A percentile compares a stretch with the other conserved stretches of the same genome.
Evolutionary conservation across 2,888 invertebrate genomes (phyloP).

Genomic region (Campoletis raptor): DNA sequence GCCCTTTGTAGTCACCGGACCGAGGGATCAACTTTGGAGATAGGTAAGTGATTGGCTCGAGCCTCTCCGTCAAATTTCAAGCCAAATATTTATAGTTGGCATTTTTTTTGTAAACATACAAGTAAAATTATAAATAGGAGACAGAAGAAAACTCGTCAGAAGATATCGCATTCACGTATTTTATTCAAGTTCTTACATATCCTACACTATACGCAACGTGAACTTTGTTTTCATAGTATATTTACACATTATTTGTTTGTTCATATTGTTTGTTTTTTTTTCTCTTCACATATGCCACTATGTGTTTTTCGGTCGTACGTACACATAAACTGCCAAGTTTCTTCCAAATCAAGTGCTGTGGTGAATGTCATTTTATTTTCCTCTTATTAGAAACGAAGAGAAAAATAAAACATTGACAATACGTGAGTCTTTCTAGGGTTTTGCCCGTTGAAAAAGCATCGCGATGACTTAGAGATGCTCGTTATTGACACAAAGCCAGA

Average conservation of each 20-base stretch:
- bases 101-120: not conserved
- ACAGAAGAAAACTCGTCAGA: conserved; percentile 6
- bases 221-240: conserved; percentile 55
- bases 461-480: conserved; percentile 5
- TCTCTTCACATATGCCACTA: conserved; percentile 29
- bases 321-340: conserved; percentile 21
- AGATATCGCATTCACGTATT: conserved; percentile 55
- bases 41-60: not conserved
- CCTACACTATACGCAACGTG: conserved; percentile 63
- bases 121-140: not conserved
- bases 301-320: conserved; percentile 43
- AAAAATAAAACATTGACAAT: not conserved
- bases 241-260: conserved; percentile 65
- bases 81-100: not conserved
- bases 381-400: not conserved
- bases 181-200: conserved; percentile 68
- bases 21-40: not conserved
- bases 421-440: not conserved
- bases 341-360: conserved; percentile 11
- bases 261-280: conserved; percentile 31
- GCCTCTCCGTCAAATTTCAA: not conserved
- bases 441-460: not conserved
- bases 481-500: conserved; percentile 5
- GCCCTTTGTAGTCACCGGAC: not conserved
- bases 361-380: conserved; percentile 12